Base-by-base conservation (phyloP, 2,797 vertebrate genomes). In the Neomorphus geoffroyi region DNA sequence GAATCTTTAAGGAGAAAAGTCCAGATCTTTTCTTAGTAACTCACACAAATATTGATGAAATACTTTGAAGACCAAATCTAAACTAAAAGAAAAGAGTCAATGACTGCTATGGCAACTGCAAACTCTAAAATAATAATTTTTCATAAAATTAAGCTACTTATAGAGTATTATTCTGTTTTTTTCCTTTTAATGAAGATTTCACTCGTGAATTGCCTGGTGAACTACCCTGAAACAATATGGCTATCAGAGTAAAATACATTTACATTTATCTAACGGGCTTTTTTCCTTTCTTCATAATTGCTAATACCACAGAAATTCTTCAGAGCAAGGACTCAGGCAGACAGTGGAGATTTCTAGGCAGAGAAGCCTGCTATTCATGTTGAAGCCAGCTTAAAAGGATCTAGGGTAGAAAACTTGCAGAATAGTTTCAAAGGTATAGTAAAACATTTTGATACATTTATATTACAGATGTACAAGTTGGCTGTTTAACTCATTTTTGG, bases 391-490 rank as follows among this genome's bases (percentile, higher is more conserved):
- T 60, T 85, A 46, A 87, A 81, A 81, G 12, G 4, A 66, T 51
- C 11, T 32, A 30, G 86, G 84, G 65, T 8, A 69, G 32, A 51
- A 91, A 67, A 66, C 13, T 46, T 69, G 4, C 7, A 69, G 35
- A 66, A n/a, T 28, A 70, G 6, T 3, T 86, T 48, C 33, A 80
- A 62, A 85, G 10, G 9, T 46, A 53, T 9, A 37, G 28, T 5
- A 69, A 94, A 86, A n/a, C 8, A 33, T 69, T 85, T 87, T 70
- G 45, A 67, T 30, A 23, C 8, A 67, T 77, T 85, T 6, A 8
- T 39, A 13, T n/a, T 80, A 3, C 21, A 69, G 46, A 54, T 0
- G 0, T 28, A 18, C 10, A 26, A 50, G 27, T 43, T 65, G 41
- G 13, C 13, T 70, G 6, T 64, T 82, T 51, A 51, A 48, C 13